These are phyloP conservation scores for Drosophila ohnishii DNA, from an alignment of 1,140 invertebrate genomes.

Conservation along the genomic window DNA sequence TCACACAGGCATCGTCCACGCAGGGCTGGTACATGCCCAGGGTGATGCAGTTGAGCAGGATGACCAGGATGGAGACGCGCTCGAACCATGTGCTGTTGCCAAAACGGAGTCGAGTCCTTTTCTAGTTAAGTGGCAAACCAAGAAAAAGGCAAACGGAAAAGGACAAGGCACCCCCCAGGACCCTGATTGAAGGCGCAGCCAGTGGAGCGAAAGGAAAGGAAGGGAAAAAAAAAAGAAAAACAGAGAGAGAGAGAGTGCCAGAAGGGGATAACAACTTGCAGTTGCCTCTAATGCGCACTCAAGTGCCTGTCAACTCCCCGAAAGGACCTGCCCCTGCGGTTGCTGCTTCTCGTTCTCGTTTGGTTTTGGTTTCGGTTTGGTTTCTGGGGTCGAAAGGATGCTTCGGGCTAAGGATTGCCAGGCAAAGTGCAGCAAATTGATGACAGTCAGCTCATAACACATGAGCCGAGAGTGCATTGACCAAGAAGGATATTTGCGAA, in stretches of 20 bases:
- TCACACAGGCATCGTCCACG: slow-evolving; percentile 95
- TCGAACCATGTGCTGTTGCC: slow-evolving; percentile 96
- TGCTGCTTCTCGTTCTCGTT: slow-evolving; percentile 31
- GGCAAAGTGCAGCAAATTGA: slow-evolving; percentile 71
- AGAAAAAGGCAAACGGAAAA: slow-evolving; percentile 9
- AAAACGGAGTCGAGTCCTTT: neutral
- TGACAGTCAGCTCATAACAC: slow-evolving; percentile 51
- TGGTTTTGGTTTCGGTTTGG: slow-evolving; percentile 31
- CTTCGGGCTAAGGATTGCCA: neutral
- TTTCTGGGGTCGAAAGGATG: slow-evolving; percentile 10
- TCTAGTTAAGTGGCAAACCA: slow-evolving; percentile 54
- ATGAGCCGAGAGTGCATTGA: slow-evolving; percentile 20
- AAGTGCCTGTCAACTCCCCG: slow-evolving; percentile 70
- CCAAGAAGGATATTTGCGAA: slow-evolving; percentile 5
- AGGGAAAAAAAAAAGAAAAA: neutral
- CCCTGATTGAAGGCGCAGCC: slow-evolving; percentile 49
- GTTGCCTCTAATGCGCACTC: slow-evolving; percentile 70
- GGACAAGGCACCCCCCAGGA: neutral
- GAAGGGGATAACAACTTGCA: slow-evolving; percentile 46
- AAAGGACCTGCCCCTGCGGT: slow-evolving; percentile 8
- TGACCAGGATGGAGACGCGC: slow-evolving; percentile 98
- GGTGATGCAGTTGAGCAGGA: slow-evolving; percentile 98
- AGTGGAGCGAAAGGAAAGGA: slow-evolving; percentile 17
- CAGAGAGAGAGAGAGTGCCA: neutral
- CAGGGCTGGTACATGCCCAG: slow-evolving; percentile 99